Evolutionary conservation across 2,888 invertebrate genomes (phyloP).

Genomic region (Merodon equestris): DNA sequence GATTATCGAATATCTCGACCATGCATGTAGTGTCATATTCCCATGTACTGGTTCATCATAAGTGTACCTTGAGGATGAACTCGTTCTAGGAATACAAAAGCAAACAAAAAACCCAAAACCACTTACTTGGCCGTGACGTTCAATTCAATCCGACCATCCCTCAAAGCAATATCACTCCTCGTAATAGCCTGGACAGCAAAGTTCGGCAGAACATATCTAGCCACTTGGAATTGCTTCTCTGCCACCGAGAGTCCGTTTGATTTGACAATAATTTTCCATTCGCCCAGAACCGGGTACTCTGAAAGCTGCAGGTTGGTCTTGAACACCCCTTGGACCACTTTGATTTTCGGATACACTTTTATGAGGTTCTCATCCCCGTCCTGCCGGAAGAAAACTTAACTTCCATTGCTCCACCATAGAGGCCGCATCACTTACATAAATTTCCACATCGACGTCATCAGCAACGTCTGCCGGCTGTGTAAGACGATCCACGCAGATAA

Average conservation of each 20-base stretch:
- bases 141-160: conserved; percentile 88
- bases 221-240: conserved; percentile 82
- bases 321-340: conserved; percentile 80
- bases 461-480: conserved; percentile 84
- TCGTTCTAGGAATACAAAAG: neutral
- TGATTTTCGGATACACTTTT: conserved; percentile 86
- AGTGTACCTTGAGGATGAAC: conserved; percentile 83
- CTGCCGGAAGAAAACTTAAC: conserved; percentile 83
- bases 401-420: conserved; percentile 78
- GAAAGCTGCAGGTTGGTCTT: conserved; percentile 88
- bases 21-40: conserved; percentile 81
- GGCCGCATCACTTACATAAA: conserved; percentile 81
- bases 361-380: conserved; percentile 89
- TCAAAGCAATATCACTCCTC: conserved; percentile 89
- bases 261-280: conserved; percentile 84
- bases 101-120: neutral
- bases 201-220: conserved; percentile 94
- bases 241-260: conserved; percentile 69
- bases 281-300: conserved; percentile 88
- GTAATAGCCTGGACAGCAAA: conserved; percentile 92
- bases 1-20: no score
- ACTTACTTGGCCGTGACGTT: conserved; percentile 81
- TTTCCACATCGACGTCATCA: conserved; percentile 82
- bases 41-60: conserved; percentile 91
- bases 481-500: conserved; percentile 82